A percentile compares a stretch with the other conserved stretches of the same genome.
These are phyloP conservation scores for Sternarchorhynchus goeldii DNA, from an alignment of 2,797 vertebrate genomes.

Conservation along the genomic window DNA sequence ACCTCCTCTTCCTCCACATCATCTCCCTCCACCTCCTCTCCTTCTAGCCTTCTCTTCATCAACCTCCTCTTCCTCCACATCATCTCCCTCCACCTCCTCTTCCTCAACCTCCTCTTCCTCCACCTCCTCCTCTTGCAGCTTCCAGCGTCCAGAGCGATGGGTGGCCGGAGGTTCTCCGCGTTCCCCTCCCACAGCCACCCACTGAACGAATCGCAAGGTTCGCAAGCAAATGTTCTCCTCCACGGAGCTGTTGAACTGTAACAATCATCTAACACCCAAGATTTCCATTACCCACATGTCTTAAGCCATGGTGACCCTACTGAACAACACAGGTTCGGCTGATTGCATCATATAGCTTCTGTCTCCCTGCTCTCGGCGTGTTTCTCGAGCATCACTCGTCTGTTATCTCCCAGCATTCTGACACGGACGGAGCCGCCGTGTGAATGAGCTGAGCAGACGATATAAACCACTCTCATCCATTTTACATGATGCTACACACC, in stretches of 20 bases:
- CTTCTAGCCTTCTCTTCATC: no score
- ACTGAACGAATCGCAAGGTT: neutral
- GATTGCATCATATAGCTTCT: neutral
- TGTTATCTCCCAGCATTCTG: conserved; percentile 44
- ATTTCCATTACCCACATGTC: neutral
- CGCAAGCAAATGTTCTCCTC: neutral
- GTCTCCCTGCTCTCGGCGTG: neutral
- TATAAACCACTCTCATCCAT: conserved; percentile 50
- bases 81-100: no score
- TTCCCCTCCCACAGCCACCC: neutral
- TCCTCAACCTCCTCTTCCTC: no score
- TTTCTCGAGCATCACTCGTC: conserved; percentile 31
- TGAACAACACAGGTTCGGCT: neutral
- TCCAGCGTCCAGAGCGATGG: neutral
- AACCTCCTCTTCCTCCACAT: no score
- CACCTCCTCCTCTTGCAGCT: no score
- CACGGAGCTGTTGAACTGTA: neutral
- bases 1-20: no score
- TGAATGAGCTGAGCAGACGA: conserved; percentile 49
- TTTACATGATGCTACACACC: conserved; percentile 49
- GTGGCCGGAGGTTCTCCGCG: neutral
- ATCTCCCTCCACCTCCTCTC: no score
- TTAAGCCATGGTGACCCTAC: neutral
- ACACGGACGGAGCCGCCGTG: conserved; percentile 23
- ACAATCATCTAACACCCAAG: neutral